Conservation (phyloP, 64 coral and sea anemone species). For the Stichodactyla mertensii region DNA sequence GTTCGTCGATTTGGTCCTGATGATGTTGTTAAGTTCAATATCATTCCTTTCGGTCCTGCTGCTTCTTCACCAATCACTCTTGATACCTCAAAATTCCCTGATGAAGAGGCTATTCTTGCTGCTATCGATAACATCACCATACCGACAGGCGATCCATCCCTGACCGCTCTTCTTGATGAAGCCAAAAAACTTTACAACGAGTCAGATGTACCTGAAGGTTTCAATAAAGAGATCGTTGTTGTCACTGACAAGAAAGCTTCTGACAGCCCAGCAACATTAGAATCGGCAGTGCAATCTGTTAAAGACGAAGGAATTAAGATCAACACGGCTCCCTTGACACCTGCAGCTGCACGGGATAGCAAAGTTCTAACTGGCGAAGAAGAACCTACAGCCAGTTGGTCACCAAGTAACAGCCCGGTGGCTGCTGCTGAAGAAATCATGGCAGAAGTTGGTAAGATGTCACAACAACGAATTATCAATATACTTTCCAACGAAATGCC, state of each 20-base stretch:
- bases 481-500: no score
- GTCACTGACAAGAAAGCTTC: conserved; percentile 65
- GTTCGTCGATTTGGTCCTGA: background rate
- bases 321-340: background rate
- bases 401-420: background rate
- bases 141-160: conserved; percentile 30
- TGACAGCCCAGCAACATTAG: background rate
- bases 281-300: background rate
- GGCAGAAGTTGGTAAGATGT: background rate
- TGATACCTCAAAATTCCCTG: background rate
- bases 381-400: background rate
- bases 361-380: conserved; percentile 13
- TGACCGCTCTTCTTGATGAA: conserved; percentile 63
- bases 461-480: background rate
- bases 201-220: conserved; percentile 27
- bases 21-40: conserved; percentile 13
- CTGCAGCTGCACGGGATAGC: background rate
- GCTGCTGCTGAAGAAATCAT: conserved; percentile 6
- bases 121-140: conserved; percentile 42
- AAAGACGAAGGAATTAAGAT: conserved; percentile 23
- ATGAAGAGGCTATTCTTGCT: conserved; percentile 24
- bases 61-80: background rate
- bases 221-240: conserved; percentile 59
- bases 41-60: background rate
- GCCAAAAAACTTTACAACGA: conserved; percentile 47